Evolutionary conservation across 2,888 invertebrate species (phyloP).

Genomic region (Aleiodes leptofemur): DNA sequence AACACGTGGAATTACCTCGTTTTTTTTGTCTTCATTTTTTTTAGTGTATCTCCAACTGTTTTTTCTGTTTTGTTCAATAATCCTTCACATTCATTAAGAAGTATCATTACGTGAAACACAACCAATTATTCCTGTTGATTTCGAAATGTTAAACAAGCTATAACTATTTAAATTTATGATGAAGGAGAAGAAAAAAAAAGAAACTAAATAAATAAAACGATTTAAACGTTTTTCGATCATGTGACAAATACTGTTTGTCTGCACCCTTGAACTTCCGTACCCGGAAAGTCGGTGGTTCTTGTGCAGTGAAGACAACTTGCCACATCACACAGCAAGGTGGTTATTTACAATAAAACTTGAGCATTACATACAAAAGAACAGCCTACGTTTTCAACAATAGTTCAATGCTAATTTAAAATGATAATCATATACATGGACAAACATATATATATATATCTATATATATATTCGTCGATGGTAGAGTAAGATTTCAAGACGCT

Average conservation of each 20-base stretch:
- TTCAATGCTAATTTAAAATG: slow-evolving; percentile 50
- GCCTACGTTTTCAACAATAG: slow-evolving; percentile 39
- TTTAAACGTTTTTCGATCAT: slow-evolving; percentile 1
- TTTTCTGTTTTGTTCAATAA: too few relatives aligned
- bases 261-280: slow-evolving; percentile 55
- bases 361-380: slow-evolving; percentile 28
- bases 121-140: slow-evolving; percentile 1
- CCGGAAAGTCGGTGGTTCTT: slow-evolving; percentile 48
- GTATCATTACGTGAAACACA: background rate
- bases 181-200: too few relatives aligned
- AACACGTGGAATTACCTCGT: slow-evolving; percentile 4
- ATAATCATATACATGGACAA: slow-evolving; percentile 35
- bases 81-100: slow-evolving; percentile 3
- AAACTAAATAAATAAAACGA: slow-evolving; percentile 18
- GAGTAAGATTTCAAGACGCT: slow-evolving; percentile 13
- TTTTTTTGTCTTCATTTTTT: background rate
- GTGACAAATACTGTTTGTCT: slow-evolving; percentile 19
- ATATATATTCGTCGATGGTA: slow-evolving; percentile 35
- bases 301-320: slow-evolving; percentile 31
- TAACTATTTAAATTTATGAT: slow-evolving; percentile 31
- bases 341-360: slow-evolving; percentile 7
- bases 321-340: slow-evolving; percentile 33
- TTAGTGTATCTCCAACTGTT: too few relatives aligned
- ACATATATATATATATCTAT: slow-evolving; percentile 28
- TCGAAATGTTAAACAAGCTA: background rate